Conservation (phyloP, 2,888 invertebrate genomes). For the Aleiodes leptofemur region DNA sequence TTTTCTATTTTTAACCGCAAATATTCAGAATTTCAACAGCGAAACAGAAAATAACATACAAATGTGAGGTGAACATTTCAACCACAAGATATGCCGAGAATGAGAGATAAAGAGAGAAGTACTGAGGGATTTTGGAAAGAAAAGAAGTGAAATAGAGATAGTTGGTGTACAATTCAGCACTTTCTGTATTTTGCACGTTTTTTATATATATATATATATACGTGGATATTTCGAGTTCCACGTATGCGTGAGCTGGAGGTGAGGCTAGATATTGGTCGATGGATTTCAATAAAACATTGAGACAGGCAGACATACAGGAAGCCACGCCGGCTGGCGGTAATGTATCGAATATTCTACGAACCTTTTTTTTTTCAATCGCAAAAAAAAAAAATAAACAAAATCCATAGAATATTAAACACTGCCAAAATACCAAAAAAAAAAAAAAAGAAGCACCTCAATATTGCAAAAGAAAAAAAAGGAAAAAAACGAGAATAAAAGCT, state of each 20-base stretch:
- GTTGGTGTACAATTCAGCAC: conserved; percentile 45
- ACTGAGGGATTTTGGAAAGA: conserved; percentile 15
- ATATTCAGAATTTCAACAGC: too few relatives aligned
- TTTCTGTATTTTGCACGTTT: conserved; percentile 47
- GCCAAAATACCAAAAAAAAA: not conserved
- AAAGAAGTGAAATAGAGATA: conserved; percentile 33
- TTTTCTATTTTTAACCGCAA: too few relatives aligned
- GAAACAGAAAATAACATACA: not conserved
- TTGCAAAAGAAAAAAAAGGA: not conserved
- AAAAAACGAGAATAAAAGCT: conserved; percentile 31
- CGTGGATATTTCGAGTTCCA: conserved; percentile 33
- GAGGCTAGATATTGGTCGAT: conserved; percentile 63
- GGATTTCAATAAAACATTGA: conserved; percentile 71
- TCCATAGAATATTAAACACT: conserved; percentile 28
- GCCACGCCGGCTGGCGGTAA: conserved; percentile 58
- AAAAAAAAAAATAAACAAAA: conserved; percentile 26
- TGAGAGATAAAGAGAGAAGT: too few relatives aligned
- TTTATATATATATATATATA: not conserved
- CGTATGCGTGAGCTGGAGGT: conserved; percentile 54
- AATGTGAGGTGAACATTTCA: not conserved
- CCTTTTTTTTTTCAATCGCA: not conserved
- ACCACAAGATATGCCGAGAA: conserved; percentile 2
- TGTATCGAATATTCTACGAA: conserved; percentile 63
- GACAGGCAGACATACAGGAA: conserved; percentile 59
- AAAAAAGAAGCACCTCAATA: not conserved